A percentile compares a stretch with the other conserved stretches of the same genome.
Conservation (phyloP, 2,888 invertebrate genomes). For the Steinernema hermaphroditum region DNA sequence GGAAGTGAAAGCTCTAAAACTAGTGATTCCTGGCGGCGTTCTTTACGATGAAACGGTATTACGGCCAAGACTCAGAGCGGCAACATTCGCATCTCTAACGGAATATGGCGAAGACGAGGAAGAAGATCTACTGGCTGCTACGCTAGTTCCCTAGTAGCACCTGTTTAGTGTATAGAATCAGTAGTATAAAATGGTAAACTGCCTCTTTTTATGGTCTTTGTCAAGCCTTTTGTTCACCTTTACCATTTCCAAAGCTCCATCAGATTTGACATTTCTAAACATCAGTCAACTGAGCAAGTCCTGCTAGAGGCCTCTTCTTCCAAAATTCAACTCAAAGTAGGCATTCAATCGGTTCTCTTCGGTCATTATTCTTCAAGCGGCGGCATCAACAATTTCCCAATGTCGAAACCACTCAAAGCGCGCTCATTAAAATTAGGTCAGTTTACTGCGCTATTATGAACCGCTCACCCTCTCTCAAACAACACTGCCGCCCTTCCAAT, state of each 20-base stretch:
- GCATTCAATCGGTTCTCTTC: too few relatives aligned
- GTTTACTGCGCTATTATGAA: slow-evolving; percentile 15
- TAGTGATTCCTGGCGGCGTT: slow-evolving; percentile 5
- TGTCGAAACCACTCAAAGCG: not conserved
- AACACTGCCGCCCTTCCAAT: not conserved
- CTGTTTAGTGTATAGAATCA: not conserved
- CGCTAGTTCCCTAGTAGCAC: not conserved
- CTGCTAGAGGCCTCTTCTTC: too few relatives aligned
- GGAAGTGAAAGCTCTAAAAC: not conserved
- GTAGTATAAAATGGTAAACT: too few relatives aligned
- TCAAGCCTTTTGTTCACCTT: not conserved
- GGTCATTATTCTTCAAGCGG: too few relatives aligned
- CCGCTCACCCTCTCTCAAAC: not conserved
- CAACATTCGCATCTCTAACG: slow-evolving; percentile 3
- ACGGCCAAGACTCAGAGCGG: not conserved
- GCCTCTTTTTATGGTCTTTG: too few relatives aligned
- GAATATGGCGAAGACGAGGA: slow-evolving; percentile 17
- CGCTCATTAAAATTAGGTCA: slow-evolving; percentile 7
- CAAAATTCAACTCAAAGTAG: too few relatives aligned
- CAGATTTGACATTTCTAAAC: too few relatives aligned
- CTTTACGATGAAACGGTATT: not conserved
- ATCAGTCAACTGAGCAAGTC: too few relatives aligned
- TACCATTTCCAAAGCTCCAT: not conserved
- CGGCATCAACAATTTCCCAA: too few relatives aligned
- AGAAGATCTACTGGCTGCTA: not conserved